Evolutionary conservation across 1,140 invertebrate species (phyloP), one percentile per base, ranked within the genome.

Genomic region (Ditylenchus dipsaci): DNA sequence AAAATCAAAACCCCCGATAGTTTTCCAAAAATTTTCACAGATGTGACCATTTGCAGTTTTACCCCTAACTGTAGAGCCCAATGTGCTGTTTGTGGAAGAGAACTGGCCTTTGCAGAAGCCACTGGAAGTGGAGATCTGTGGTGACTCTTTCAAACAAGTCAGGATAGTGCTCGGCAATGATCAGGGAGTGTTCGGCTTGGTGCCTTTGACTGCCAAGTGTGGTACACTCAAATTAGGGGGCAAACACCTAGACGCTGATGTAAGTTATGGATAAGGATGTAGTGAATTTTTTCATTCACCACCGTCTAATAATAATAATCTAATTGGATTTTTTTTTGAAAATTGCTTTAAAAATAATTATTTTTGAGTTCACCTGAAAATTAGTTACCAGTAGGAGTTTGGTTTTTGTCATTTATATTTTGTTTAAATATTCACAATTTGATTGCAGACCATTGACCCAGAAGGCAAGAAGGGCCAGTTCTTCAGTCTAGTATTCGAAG

Each of bases 401-500:
- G n/a, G n/a, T 1, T 15, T 7, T 8, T 17, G 15, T 15, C n/a
- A 3, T 38, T 3, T 38, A 38, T 38, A 38, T 38, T n/a, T n/a
- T n/a, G n/a, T n/a, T n/a, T n/a, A n/a, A n/a, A n/a, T n/a, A n/a
- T 38, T 38, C 33, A 38, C 33, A 5, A 38, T 38, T 11, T 5
- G 3, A 5, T 56, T 56, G 53, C 29, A 56, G 53, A 56, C 53
- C 21, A 56, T 23, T 29, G 29, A 56, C 9, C 9, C 53, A 9
- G 53, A 56, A 5, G 29, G 29, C 13, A 29, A 56, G 13, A 56
- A 29, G 29, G 59, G 38, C n/a, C 27, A 61, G 59, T 61, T 30
- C 19, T 61, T 30, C 59, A 43, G 38, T 33, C 29, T 61, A n/a
- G 59, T 61, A 8, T 33, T 61, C 19, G 59, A 61, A 21, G 59